Percentiles rank a stretch among this genome's conserved stretches.
Conservation (phyloP, 2,113 vertebrate genomes). For the Galemys pyrenaicus region DNA sequence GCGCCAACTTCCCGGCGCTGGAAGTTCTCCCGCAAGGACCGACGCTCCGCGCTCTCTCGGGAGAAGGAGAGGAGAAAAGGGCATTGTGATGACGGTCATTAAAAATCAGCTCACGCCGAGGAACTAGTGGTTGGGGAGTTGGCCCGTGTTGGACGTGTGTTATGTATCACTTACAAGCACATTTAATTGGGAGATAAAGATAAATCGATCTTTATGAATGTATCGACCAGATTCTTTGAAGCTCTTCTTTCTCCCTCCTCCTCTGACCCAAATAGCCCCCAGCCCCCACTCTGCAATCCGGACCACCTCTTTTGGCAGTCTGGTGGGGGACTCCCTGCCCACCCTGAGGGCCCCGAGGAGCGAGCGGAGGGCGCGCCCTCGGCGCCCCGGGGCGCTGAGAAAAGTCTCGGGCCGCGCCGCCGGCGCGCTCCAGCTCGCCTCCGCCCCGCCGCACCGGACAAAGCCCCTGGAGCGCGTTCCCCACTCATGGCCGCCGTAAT, state of each 20-base stretch:
- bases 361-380: neutral
- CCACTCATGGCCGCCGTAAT: slow-evolving; percentile 73
- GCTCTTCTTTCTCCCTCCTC: neutral
- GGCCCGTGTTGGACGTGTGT: slow-evolving; percentile 59
- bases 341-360: neutral
- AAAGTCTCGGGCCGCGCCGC: neutral
- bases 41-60: neutral
- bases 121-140: slow-evolving; percentile 61
- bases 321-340: neutral
- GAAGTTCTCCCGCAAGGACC: neutral
- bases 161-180: slow-evolving; percentile 76
- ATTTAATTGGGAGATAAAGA: slow-evolving; percentile 85
- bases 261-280: neutral
- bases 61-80: neutral
- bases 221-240: slow-evolving; percentile 74
- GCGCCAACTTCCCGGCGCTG: neutral
- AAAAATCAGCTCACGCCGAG: slow-evolving; percentile 52
- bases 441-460: slow-evolving; percentile 55
- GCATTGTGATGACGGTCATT: slow-evolving; percentile 34
- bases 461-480: slow-evolving; percentile 55
- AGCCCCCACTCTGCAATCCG: neutral
- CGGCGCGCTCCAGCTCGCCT: neutral
- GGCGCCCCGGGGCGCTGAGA: neutral
- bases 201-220: slow-evolving; percentile 82
- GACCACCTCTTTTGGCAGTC: neutral